A percentile compares a stretch with the other conserved stretches of the same genome.
These are phyloP conservation scores for Dysmachus trigonus DNA, from an alignment of 2,888 invertebrate species.

Conservation along the genomic window DNA sequence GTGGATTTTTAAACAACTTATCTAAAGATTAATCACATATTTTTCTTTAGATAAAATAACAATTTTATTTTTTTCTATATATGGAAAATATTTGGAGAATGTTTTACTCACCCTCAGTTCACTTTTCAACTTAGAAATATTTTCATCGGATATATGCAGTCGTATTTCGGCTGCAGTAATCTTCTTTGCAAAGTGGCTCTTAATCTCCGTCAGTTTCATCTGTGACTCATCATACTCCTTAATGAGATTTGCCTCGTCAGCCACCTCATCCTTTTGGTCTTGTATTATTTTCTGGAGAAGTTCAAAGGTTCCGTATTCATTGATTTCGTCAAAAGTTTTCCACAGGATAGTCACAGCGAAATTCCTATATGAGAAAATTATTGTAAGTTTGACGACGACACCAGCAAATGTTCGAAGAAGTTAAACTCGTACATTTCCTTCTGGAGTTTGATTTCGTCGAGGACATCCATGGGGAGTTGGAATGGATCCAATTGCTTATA, in stretches of 20 bases:
- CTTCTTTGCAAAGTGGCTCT: constrained; percentile 27
- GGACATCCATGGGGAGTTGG: constrained; percentile 16
- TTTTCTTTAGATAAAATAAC: too few species aligned
- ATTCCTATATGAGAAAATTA: constrained; percentile 25
- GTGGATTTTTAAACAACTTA: too few species aligned
- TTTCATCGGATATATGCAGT: constrained; percentile 39
- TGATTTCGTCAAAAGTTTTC: constrained; percentile 43
- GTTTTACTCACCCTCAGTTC: constrained; percentile 28
- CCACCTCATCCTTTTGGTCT: neutral
- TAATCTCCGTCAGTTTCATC: neutral
- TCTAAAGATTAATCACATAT: too few species aligned
- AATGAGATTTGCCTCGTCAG: constrained; percentile 44
- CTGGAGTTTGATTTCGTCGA: constrained; percentile 45
- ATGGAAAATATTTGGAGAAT: neutral
- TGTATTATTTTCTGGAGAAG: constrained; percentile 1
- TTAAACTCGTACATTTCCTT: constrained; percentile 49
- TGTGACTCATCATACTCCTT: constrained; percentile 33
- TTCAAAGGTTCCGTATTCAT: neutral
- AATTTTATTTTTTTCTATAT: too few species aligned
- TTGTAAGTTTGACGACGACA: neutral
- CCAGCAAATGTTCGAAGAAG: neutral
- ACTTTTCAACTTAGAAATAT: constrained; percentile 31
- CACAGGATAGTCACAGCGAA: constrained; percentile 14
- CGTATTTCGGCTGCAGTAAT: constrained; percentile 33
- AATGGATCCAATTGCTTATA: constrained; percentile 46